phyloP scores from a whole-genome alignment of 1,140 invertebrate genomes.

The Drosophila prosaltans region DNA sequence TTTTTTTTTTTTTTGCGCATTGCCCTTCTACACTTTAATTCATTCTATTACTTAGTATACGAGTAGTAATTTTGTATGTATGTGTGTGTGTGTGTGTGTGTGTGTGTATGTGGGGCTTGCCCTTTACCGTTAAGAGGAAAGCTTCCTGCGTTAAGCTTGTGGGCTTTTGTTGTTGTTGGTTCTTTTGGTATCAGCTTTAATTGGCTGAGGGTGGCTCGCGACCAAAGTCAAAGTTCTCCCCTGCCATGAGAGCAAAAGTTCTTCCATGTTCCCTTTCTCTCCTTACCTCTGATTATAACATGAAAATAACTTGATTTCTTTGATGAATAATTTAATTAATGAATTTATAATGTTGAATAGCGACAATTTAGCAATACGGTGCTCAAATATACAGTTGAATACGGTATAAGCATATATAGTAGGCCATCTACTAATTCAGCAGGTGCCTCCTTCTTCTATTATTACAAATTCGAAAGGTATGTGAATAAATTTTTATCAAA shows the following conservation, averaged over 20 bases:
- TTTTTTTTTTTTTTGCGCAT: conserved; percentile 30
- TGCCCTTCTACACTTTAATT: conserved; percentile 31
- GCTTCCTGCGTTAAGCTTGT: conserved; percentile 8
- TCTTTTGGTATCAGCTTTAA: conserved; percentile 5
- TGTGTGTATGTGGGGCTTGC: conserved; percentile 5
- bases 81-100: neutral
- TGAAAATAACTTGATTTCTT: conserved; percentile 72
- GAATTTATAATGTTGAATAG: conserved; percentile 11
- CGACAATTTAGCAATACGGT: too few relatives aligned
- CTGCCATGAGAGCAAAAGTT: neutral
- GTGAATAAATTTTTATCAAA: too few relatives aligned
- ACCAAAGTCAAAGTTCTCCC: conserved; percentile 37
- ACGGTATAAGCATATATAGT: too few relatives aligned
- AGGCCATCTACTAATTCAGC: too few relatives aligned
- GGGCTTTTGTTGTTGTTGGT: conserved; percentile 4
- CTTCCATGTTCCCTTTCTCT: too few relatives aligned
- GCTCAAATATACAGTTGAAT: too few relatives aligned
- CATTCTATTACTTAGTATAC: conserved; percentile 6
- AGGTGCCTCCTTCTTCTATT: too few relatives aligned
- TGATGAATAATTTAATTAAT: conserved; percentile 44
- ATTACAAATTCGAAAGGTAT: too few relatives aligned
- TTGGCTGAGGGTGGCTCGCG: conserved; percentile 1
- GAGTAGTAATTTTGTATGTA: neutral
- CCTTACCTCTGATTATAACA: conserved; percentile 34
- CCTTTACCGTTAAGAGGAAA: conserved; percentile 23